These are phyloP conservation scores for Dicaeum eximium DNA, from an alignment of 2,113 vertebrate species.

Conservation along the genomic window DNA sequence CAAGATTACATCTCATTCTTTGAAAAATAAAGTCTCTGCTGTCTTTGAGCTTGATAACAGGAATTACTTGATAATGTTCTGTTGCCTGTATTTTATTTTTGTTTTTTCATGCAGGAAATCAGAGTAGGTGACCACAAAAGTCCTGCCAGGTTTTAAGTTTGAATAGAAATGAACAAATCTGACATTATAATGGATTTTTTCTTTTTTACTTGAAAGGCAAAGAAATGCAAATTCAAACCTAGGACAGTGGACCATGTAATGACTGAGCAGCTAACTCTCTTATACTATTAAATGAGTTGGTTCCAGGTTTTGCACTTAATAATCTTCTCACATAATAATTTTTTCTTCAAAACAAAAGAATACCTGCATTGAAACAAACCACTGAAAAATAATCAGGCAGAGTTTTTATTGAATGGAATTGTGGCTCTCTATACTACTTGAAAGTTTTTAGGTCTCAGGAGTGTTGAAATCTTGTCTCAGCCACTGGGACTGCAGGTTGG, in stretches of 20 bases:
- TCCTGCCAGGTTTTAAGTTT: neutral
- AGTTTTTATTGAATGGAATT: neutral
- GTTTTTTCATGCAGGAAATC: constrained; percentile 24
- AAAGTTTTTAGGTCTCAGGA: neutral
- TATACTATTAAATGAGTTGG: neutral
- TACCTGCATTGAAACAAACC: neutral
- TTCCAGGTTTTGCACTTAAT: neutral
- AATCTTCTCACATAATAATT: neutral
- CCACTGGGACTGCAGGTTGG: neutral
- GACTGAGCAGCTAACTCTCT: neutral
- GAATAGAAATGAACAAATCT: constrained; percentile 18
- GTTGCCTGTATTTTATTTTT: constrained; percentile 3
- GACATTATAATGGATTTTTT: neutral
- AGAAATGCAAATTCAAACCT: neutral
- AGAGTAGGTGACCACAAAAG: constrained; percentile 6
- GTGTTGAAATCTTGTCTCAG: neutral
- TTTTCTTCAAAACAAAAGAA: neutral
- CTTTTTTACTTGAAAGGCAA: neutral
- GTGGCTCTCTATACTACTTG: neutral
- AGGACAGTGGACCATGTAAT: neutral
- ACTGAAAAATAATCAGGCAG: neutral
- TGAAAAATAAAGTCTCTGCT: neutral
- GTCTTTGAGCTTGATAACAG: neutral
- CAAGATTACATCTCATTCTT: constrained; percentile 39
- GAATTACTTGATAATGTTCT: constrained; percentile 12